Conservation (phyloP, 2,113 vertebrate genomes). For the Astatoreochromis straeleni region DNA sequence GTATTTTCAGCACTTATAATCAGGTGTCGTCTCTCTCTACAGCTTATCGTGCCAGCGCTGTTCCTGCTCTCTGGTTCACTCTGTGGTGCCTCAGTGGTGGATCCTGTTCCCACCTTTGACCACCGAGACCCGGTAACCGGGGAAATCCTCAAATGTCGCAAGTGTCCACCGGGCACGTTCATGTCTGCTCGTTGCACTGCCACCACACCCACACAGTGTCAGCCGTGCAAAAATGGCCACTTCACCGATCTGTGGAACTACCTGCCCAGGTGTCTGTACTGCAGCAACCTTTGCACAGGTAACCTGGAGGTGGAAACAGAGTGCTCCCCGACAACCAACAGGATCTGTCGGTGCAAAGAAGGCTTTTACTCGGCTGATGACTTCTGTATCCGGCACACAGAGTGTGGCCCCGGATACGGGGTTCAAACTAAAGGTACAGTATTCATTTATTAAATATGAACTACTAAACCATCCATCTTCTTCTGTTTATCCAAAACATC, state of each 20-base stretch:
- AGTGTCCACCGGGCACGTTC: slow-evolving; percentile 55
- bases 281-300: slow-evolving; percentile 48
- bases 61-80: neutral
- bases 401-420: slow-evolving; percentile 46
- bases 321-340: slow-evolving; percentile 45
- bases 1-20: neutral
- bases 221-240: slow-evolving; percentile 4
- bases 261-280: slow-evolving; percentile 67
- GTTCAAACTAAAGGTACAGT: slow-evolving; percentile 38
- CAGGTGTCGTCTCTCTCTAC: neutral
- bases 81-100: neutral
- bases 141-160: slow-evolving; percentile 8
- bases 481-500: neutral
- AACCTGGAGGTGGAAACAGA: slow-evolving; percentile 53
- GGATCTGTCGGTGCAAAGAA: slow-evolving; percentile 64
- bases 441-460: neutral
- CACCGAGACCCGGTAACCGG: neutral
- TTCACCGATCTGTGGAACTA: slow-evolving; percentile 70
- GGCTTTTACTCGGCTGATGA: slow-evolving; percentile 45
- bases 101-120: slow-evolving; percentile 9
- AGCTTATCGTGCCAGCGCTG: slow-evolving; percentile 5
- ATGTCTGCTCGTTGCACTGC: slow-evolving; percentile 45
- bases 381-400: slow-evolving; percentile 49
- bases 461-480: fast-evolving
- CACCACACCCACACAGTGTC: slow-evolving; percentile 40